A percentile compares a stretch with the other conserved stretches of the same genome.
Conservation (phyloP, 2,797 vertebrate genomes). For the Siniperca undulata region DNA sequence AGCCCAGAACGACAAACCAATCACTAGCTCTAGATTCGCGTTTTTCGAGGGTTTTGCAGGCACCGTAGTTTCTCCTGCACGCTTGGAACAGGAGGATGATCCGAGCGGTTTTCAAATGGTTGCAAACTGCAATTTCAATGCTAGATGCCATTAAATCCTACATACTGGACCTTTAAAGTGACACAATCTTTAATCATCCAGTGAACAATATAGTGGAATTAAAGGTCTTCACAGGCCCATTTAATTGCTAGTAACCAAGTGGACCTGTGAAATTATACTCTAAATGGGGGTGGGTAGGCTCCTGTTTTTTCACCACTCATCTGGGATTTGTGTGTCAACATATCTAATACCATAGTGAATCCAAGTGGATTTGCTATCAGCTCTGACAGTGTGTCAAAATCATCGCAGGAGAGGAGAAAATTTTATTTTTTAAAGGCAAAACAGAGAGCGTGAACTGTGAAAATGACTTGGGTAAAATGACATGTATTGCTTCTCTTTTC, state of each 20-base stretch:
- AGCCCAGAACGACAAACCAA: too few species aligned
- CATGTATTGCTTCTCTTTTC: background rate
- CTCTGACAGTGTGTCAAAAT: background rate
- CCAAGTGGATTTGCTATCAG: background rate
- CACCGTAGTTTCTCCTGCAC: too few species aligned
- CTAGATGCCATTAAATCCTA: too few species aligned
- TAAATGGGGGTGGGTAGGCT: background rate
- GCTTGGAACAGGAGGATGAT: too few species aligned
- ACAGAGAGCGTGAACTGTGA: constrained; percentile 2
- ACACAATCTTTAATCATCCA: background rate
- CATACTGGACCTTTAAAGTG: background rate
- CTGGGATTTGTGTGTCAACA: background rate
- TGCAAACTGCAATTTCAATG: too few species aligned
- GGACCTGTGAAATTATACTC: background rate
- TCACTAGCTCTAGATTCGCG: too few species aligned
- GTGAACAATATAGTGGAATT: background rate
- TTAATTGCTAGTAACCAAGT: background rate
- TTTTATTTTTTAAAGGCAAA: constrained; percentile 1
- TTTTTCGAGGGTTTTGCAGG: too few species aligned
- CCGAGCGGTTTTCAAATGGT: too few species aligned
- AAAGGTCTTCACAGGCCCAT: background rate
- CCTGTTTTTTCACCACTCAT: background rate
- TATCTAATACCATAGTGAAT: background rate
- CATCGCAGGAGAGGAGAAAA: constrained; percentile 6
- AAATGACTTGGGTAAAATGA: background rate